Base-by-base conservation (phyloP, 2,113 vertebrate species). In the Brachypteracias leptosomus region DNA sequence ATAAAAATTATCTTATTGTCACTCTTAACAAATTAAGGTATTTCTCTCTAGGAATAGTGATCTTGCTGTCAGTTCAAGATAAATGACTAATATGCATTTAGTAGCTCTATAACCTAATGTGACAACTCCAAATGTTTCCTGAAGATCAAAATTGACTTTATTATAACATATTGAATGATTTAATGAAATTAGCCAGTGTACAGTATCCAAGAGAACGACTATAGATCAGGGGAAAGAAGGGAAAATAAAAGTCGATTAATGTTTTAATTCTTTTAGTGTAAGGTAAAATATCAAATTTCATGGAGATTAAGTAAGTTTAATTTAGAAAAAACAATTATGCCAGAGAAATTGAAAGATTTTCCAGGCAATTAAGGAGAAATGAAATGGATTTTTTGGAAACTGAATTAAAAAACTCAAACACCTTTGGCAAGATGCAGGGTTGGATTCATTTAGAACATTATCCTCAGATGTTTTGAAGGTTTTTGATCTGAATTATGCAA, bases 351-450 rank as follows among this genome's bases (percentile, higher is more conserved):
- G 38, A 77, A 68, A 52, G 81, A 58, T 21, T 21, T 52, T 11
- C 15, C 4, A 3, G 6, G 40, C 10, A 57, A 74, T 15, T 28
- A 10, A 82, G 5, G 22, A 74, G 44, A 81, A 74, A n/a, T 16
- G 9, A 35, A 74, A 26, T 36, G 9, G 9, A 47, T 26, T 47
- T 83, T 82, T 70, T 40, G 3, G 18, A 54, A 54, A 61, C 7
- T 15, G 5, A 14, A 68, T 63, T 63, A 7, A 82, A 70, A 72
- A 46, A 21, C 5, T 54, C 6, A 44, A 38, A 38, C 2, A 40
- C 1, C 3, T 29, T 16, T 55, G 44, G 6, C 11, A 70, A 81
- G 9, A 44, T 2, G 0, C 19, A 68, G 5, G 0, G 3, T 55
- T 82, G 31, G 11, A 35, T 25, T 70, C 16, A 24, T n/a, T 54